Evolutionary conservation across 92 coral and sea anemone genomes (phyloP).

Genomic region (Montipora capitata): DNA sequence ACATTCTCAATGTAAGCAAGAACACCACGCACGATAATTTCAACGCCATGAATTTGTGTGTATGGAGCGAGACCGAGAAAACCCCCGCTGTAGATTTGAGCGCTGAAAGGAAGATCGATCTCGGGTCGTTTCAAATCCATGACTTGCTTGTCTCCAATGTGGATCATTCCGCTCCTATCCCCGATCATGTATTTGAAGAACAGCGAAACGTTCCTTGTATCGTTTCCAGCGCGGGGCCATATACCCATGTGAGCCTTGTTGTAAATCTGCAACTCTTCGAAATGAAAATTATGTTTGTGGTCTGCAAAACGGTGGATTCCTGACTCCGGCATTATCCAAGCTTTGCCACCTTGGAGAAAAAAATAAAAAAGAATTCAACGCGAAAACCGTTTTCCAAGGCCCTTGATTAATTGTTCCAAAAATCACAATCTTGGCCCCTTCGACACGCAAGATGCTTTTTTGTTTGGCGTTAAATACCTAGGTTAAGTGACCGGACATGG

Average conservation of each 20-base stretch:
- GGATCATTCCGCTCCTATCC: constrained; percentile 97
- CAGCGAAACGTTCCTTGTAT: constrained; percentile 82
- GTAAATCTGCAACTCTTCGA: constrained; percentile 94
- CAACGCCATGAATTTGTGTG: constrained; percentile 93
- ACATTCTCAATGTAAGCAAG: constrained; percentile 88
- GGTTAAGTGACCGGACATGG: no score
- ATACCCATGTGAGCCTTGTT: constrained; percentile 88
- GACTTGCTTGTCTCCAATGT: constrained; percentile 88
- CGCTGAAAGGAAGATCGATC: constrained; percentile 97
- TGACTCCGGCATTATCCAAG: constrained; percentile 99
- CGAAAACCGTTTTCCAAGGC: no score
- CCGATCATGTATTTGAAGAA: constrained; percentile 97
- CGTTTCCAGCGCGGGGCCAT: constrained; percentile 87
- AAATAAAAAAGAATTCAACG: not conserved
- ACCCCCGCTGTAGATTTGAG: constrained; percentile 94
- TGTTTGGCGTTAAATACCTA: no score
- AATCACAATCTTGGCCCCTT: no score
- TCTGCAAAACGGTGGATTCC: constrained; percentile 95
- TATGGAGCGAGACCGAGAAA: constrained; percentile 93
- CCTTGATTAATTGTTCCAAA: not conserved
- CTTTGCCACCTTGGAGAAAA: constrained; percentile 82
- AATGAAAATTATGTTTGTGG: constrained; percentile 83
- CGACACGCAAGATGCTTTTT: no score
- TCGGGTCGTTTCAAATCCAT: constrained; percentile 93
- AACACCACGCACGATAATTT: constrained; percentile 93